These are phyloP conservation scores for Tragelaphus imberbis DNA, from an alignment of 2,113 vertebrate genomes.

Conservation along the genomic window DNA sequence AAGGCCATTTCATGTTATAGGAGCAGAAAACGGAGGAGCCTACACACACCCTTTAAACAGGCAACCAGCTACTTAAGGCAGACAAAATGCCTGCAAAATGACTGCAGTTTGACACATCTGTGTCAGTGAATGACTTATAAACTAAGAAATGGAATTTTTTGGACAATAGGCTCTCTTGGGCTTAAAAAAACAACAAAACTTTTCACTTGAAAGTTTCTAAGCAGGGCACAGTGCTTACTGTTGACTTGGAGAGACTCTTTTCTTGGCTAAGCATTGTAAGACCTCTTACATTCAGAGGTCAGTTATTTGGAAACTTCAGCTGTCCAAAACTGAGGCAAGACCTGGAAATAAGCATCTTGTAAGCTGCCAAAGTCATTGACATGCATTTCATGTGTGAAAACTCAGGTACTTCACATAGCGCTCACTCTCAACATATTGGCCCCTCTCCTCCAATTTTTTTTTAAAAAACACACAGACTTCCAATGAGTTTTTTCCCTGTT, in stretches of 20 bases:
- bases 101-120: conserved; percentile 40
- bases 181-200: background rate
- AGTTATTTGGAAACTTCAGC: conserved; percentile 47
- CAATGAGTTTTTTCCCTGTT: background rate
- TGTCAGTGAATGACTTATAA: conserved; percentile 64
- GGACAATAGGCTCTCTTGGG: background rate
- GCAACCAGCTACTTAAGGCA: background rate
- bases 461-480: background rate
- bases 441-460: background rate
- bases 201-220: conserved; percentile 48
- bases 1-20: background rate
- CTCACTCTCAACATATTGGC: background rate
- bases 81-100: conserved; percentile 45
- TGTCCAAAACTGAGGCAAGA: conserved; percentile 10
- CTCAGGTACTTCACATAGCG: background rate
- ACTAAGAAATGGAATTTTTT: conserved; percentile 48
- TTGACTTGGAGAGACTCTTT: background rate
- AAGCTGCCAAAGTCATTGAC: background rate
- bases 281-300: background rate
- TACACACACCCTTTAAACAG: background rate
- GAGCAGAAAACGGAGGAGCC: background rate
- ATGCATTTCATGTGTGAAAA: background rate
- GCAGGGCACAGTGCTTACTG: background rate
- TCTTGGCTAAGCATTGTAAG: background rate
- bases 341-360: background rate